Evolutionary conservation across 2,113 vertebrate genomes (phyloP).

Genomic region (Ciconia maguari): DNA sequence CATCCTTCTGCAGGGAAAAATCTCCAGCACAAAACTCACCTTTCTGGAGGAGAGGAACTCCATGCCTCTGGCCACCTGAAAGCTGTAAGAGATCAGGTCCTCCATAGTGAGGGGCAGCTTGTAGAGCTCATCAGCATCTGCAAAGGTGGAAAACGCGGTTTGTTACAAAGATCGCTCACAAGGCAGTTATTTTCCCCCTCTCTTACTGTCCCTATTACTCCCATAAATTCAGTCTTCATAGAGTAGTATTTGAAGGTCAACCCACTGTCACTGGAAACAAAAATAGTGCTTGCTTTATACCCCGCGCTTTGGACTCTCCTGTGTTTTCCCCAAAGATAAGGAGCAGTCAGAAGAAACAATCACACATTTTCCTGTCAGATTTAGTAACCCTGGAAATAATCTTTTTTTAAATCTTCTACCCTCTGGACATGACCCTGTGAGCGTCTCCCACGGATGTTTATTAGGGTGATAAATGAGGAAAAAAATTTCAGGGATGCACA

Average conservation of each 20-base stretch:
- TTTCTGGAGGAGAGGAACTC: constrained; percentile 94
- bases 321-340: constrained; percentile 63
- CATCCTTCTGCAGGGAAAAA: neutral
- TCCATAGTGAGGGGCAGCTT: constrained; percentile 84
- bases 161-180: neutral
- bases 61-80: constrained; percentile 96
- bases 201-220: neutral
- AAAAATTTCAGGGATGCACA: constrained; percentile 76
- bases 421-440: constrained; percentile 65
- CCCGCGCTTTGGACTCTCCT: neutral
- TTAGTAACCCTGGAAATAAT: constrained; percentile 76
- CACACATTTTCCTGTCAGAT: constrained; percentile 70
- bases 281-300: constrained; percentile 40
- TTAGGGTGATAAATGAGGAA: constrained; percentile 77
- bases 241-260: constrained; percentile 54
- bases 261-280: constrained; percentile 22
- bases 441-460: constrained; percentile 80
- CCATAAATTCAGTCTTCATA: constrained; percentile 24
- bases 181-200: neutral
- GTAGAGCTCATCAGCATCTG: constrained; percentile 68
- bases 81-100: constrained; percentile 94
- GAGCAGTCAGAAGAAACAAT: constrained; percentile 60
- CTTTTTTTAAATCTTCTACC: constrained; percentile 76
- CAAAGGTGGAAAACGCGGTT: neutral
- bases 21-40: constrained; percentile 66